Evolutionary conservation across 2,797 vertebrate genomes (phyloP).

Genomic region (Enteromius anoplus): DNA sequence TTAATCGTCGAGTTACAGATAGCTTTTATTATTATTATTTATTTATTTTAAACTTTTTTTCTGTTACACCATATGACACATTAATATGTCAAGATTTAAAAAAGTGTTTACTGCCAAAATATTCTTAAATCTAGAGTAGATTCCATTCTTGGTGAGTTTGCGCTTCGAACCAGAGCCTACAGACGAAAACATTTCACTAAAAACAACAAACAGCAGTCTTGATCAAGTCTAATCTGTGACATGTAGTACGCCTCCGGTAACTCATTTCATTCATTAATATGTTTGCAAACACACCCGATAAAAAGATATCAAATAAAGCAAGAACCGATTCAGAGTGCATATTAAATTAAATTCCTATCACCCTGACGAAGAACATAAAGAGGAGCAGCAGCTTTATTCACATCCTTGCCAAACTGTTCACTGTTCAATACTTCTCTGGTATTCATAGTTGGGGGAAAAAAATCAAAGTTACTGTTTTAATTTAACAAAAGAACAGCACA

Average conservation of each 20-base stretch:
- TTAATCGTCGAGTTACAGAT: too few species aligned
- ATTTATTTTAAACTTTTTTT: too few species aligned
- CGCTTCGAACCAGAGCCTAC: not conserved
- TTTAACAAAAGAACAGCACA: conserved; percentile 74
- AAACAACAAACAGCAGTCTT: conserved; percentile 52
- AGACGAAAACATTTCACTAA: not conserved
- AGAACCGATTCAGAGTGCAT: conserved; percentile 76
- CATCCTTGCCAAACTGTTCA: conserved; percentile 72
- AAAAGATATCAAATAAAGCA: conserved; percentile 71
- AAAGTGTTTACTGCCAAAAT: not conserved
- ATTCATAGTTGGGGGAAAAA: conserved; percentile 69
- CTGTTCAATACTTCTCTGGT: conserved; percentile 84
- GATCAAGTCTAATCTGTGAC: conserved; percentile 54
- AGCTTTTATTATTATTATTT: too few species aligned
- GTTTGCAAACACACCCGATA: conserved; percentile 68
- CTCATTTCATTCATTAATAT: conserved; percentile 29
- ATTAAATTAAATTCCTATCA: conserved; percentile 64
- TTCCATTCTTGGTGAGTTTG: conserved; percentile 24
- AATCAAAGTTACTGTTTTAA: conserved; percentile 70
- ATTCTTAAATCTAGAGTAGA: not conserved
- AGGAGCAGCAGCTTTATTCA: conserved; percentile 76
- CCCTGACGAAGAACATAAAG: conserved; percentile 63
- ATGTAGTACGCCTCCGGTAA: conserved; percentile 71
- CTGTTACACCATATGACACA: too few species aligned
- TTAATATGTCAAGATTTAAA: not conserved